Evolutionary conservation across 2,888 invertebrate species (phyloP), one percentile per base, ranked within the genome.

Genomic region (Xestia xanthographa): DNA sequence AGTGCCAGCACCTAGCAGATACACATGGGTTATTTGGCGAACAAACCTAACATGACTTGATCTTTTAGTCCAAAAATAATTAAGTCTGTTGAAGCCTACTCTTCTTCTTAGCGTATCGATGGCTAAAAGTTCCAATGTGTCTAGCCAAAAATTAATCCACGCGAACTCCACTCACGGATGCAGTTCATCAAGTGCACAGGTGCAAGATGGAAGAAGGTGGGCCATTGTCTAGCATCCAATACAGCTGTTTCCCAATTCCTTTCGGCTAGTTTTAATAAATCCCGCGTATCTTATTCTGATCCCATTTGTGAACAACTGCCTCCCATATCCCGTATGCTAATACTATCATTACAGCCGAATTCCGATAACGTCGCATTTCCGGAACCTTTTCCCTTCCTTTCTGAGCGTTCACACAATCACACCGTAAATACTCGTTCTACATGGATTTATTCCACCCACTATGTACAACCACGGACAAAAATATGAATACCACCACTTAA

Each of bases 1-100:
- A 98, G 92, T 0, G 98, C 98, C 83, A 94, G 45, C 69, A 94
- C 93, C 94, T 94, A 29, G 4, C 22, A 53, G 5, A 71, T 5
- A 73, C 43, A 68, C 1, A 12, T 6, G 1, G 12, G 17, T 12
- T n/a, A 66, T 14, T 53, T 58, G 20, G 20, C 20, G 58, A 3
- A 29, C 56, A 14, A 56, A 29, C 3, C 29, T 20, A 29, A 29
- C 29, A 20, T 29, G 29, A 58, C 29, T 58, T 58, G 17, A 26
- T 26, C 14, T 56, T 6, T 56, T 2, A 56, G 14, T 26, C 14
- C 26, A 26, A 56, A 14, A 26, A 26, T 26, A 17, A 26, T 17
- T 2, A 56, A 56, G 56, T 56, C 26, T 14, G 14, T 56, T 56
- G 56, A 56, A 56, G 12, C n/a, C 22, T n/a, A 53, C n/a, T n/a